Evolutionary conservation across 2,797 vertebrate species (phyloP), one percentile per base, ranked within the genome.

Genomic region (Siniperca scherzeri): DNA sequence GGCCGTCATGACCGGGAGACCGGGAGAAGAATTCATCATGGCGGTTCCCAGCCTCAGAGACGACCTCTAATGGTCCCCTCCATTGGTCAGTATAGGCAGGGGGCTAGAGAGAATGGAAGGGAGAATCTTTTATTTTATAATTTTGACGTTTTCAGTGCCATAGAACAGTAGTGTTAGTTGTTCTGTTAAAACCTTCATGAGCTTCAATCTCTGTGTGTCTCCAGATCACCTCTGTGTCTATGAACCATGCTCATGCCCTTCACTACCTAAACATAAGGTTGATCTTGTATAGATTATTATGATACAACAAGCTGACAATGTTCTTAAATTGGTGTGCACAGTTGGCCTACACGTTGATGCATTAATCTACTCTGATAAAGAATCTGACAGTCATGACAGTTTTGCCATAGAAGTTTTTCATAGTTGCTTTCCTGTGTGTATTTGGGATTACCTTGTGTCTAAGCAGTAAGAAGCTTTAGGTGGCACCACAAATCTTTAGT

Each of bases 51-150:
- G 72, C 95, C 96, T 62, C 97, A 95, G 85, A 96, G 97, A 91
- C 93, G 96, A 70, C 95, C 97, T 76, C 96, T 97, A 19, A 91
- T 94, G 93, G 97, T 97, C 83, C 97, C 97, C 10, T 96, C 97
- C 82, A 97, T 98, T 84, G 98, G 98, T 99, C 85, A 99, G 98
- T 99, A 93, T 46, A 27, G 59, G 73, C 74, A 56, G 40, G 36
- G 25, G 60, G 67, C 22, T 48, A 25, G 1, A 72, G 69, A 55
- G 53, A 76, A 44, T 13, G 0, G 19, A 21, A 17, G 4, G 12
- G 11, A 25, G n/a, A 30, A 8, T 53, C 30, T 74, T 62, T 48
- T 33, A 25, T 67, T 48, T 55, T 70, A 14, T 65, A 12, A 65
- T 50, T 36, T 73, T n/a, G n/a, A 61, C 74, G 19, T 87, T 84